Conservation (phyloP, 2,888 invertebrate genomes). For the Morpho achilles region DNA sequence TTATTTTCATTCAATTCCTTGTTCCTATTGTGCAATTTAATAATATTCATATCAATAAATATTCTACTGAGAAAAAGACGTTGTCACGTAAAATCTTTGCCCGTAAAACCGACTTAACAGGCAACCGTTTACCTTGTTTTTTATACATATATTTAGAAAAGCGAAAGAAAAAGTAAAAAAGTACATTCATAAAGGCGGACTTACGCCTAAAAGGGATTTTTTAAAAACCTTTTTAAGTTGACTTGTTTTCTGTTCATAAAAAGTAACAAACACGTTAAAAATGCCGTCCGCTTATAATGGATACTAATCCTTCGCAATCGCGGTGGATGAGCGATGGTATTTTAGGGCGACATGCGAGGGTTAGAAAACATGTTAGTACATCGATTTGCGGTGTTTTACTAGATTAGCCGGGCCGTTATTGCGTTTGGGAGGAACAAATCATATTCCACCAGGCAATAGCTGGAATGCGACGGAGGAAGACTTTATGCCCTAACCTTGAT, state of each 20-base stretch:
- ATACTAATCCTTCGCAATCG: slow-evolving; percentile 8
- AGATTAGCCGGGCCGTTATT: slow-evolving; percentile 32
- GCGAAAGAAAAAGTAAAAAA: no score
- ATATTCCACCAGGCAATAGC: slow-evolving; percentile 26
- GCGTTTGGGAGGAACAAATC: slow-evolving; percentile 30
- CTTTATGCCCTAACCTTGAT: slow-evolving; percentile 14
- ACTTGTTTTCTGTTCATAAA: no score
- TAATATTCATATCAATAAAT: no score
- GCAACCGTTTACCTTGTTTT: no score
- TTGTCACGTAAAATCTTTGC: no score
- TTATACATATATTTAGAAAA: no score
- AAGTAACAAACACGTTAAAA: not conserved
- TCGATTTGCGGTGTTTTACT: slow-evolving; percentile 34
- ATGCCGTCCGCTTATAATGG: slow-evolving; percentile 9
- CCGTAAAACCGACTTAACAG: no score
- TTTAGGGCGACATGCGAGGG: slow-evolving; percentile 34
- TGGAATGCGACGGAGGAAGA: slow-evolving; percentile 22
- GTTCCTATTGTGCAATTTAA: no score
- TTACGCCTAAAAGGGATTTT: no score
- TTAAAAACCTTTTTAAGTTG: not conserved
- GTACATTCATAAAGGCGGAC: no score
- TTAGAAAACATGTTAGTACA: slow-evolving; percentile 33
- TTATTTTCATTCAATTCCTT: no score
- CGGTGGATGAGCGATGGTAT: slow-evolving; percentile 46
- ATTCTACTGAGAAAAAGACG: no score